Base-by-base conservation (phyloP, 2,888 invertebrate genomes). In the Temnothorax rugatulus region DNA sequence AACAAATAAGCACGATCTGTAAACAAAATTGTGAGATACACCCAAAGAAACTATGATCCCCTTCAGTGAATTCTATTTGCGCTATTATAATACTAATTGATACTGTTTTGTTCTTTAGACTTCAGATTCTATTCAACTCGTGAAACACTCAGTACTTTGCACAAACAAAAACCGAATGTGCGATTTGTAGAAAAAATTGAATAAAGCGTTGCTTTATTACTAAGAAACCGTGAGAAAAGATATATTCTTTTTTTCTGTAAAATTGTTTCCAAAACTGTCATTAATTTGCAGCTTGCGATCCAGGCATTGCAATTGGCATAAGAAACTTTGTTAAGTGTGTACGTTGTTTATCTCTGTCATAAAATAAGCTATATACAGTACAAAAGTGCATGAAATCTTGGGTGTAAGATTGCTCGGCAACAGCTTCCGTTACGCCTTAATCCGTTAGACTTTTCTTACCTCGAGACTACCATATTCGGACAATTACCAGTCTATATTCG, bases 401-500 rank as follows among this genome's bases (percentile, higher is more conserved):
- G 50, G 15, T 57, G 57, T 18, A 34, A 41, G 13, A 76, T 57
- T 47, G 11, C 4, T 47, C 18, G 25, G 18, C 18, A 34, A 34
- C 44, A 21, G 21, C 7, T 50, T 18, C 21, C 44, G 69, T 69
- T 69, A 69, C 21, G 34, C 41, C 11, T 34, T 54, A 68, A 71
- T 79, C 73, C 79, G 73, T 79, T 79, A 79, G 21, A 4, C 8
- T 59, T 34, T 34, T 71, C 34, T 57, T 71, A 21, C 21, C 5
- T 29, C 13, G 5, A 57, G 34, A 44, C 13, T 34, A 44, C 59
- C 59, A 38, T 73, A 73, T 79, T 79, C 47, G 71, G 41, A 57
- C 34, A 79, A 79, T 79, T 69, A 18, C 8, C 29, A 15, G 21
- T 47, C 57, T n/a, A 34, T 63, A 11, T 66, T 44, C 38, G 41